phyloP scores from a whole-genome alignment of 2,113 vertebrate genomes.

The Enhydra lutris region DNA sequence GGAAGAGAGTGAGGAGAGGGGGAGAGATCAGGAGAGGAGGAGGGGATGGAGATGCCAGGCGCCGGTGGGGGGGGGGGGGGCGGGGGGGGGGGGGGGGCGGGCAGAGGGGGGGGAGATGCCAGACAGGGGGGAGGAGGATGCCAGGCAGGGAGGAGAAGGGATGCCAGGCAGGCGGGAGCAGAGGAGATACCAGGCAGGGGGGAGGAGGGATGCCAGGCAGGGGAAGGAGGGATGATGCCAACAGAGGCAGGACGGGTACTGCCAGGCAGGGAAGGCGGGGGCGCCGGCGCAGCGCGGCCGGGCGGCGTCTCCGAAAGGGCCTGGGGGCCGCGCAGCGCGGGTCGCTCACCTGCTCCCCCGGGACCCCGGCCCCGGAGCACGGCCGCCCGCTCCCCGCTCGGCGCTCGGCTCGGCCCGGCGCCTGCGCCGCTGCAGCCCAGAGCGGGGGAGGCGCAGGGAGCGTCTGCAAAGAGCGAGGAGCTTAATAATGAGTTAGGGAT shows the following conservation, averaged over 20 bases:
- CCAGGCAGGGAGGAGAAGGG: not conserved
- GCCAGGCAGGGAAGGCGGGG: slow-evolving; percentile 33
- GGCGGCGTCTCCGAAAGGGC: slow-evolving; percentile 32
- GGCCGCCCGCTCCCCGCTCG: not conserved
- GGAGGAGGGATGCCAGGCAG: slow-evolving; percentile 5
- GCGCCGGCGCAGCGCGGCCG: slow-evolving; percentile 34
- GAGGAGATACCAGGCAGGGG: not conserved
- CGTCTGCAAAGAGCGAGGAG: slow-evolving; percentile 74
- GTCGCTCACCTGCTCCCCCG: slow-evolving; percentile 76
- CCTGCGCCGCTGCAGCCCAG: slow-evolving; percentile 71
- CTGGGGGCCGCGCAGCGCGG: slow-evolving; percentile 38
- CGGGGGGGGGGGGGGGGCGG: not conserved
- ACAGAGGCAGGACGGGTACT: not conserved
- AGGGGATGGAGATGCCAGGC: not conserved
- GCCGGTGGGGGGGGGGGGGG: not conserved
- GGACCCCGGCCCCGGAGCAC: not conserved
- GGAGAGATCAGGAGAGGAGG: not conserved
- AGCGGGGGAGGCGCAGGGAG: slow-evolving; percentile 76
- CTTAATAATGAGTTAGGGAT: slow-evolving; percentile 70
- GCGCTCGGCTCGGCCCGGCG: slow-evolving; percentile 56
- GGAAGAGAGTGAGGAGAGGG: not conserved
- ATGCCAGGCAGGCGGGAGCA: not conserved
- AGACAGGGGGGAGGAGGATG: not conserved
- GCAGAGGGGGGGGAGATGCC: not conserved
- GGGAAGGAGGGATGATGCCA: not conserved